A percentile compares a stretch with the other conserved stretches of the same genome.
Conservation (phyloP, 2,797 vertebrate genomes). For the Sylvilagus floridanus region DNA sequence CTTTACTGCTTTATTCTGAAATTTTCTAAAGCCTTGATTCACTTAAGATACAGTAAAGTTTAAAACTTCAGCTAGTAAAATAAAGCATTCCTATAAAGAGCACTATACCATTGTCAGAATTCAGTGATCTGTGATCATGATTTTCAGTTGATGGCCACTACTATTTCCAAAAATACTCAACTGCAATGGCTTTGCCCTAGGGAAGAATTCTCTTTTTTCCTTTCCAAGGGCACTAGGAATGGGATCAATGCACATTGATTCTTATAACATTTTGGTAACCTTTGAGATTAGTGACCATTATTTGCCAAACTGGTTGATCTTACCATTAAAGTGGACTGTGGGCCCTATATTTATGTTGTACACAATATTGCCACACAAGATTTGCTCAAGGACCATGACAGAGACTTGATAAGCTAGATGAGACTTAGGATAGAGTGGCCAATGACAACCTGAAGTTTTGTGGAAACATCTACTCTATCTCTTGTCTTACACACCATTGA, state of each 20-base stretch:
- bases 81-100: neutral
- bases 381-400: neutral
- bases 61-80: neutral
- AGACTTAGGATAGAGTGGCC: neutral
- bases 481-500: neutral
- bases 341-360: neutral
- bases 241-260: neutral
- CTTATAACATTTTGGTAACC: neutral
- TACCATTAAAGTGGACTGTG: neutral
- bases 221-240: neutral
- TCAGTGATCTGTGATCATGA: neutral
- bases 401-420: neutral
- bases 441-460: neutral
- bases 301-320: neutral
- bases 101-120: neutral
- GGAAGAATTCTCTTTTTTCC: neutral
- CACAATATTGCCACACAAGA: neutral
- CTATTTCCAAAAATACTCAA: neutral
- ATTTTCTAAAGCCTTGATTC: slow-evolving; percentile 41
- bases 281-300: slow-evolving; percentile 25
- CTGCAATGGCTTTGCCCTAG: neutral
- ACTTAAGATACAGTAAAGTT: neutral
- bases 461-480: neutral
- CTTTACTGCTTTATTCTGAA: neutral
- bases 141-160: neutral